Evolutionary conservation across 2,113 vertebrate species (phyloP).

Genomic region (Campylorhamphus procurvoides): DNA sequence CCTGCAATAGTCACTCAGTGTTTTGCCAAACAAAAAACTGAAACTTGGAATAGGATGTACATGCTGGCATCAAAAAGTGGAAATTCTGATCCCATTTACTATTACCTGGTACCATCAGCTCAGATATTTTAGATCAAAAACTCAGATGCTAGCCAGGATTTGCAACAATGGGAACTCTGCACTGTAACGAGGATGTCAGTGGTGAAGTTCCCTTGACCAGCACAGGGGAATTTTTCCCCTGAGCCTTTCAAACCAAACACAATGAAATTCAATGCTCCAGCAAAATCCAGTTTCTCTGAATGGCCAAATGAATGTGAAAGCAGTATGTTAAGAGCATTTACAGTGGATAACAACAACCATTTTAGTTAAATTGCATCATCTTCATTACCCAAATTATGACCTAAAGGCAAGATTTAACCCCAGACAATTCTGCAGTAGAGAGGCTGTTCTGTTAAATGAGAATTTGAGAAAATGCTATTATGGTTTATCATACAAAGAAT

Average conservation of each 20-base stretch:
- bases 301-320: not conserved
- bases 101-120: not conserved
- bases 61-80: not conserved
- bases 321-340: not conserved
- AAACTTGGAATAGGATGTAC: not conserved
- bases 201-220: not conserved
- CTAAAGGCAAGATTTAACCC: conserved; percentile 1
- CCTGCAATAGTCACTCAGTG: not conserved
- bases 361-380: not conserved
- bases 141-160: not conserved
- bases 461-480: not conserved
- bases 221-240: not conserved
- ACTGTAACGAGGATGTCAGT: not conserved
- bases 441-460: not conserved
- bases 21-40: not conserved
- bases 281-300: not conserved
- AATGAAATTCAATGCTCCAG: not conserved
- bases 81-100: not conserved
- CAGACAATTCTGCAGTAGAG: not conserved
- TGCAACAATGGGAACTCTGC: not conserved
- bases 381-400: conserved; percentile 4
- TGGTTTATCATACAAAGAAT: not conserved
- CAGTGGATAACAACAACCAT: not conserved
- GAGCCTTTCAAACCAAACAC: not conserved
- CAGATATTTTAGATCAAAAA: not conserved